Conservation (phyloP, 2,888 invertebrate species). For the Ashinkailepas kermadecensis region DNA sequence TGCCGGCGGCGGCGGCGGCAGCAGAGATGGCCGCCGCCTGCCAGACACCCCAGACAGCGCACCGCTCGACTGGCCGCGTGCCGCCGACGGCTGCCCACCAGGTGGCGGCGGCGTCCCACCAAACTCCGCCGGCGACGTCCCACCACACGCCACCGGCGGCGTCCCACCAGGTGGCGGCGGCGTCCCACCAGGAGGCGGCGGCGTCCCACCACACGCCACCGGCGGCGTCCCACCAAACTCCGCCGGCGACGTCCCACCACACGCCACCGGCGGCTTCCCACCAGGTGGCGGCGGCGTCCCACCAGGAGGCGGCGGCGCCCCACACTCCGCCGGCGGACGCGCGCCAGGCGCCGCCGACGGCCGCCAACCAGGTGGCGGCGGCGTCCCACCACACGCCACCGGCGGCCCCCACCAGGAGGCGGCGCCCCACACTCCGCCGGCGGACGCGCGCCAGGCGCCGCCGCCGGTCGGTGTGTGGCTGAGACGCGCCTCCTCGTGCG, state of each 20-base stretch:
- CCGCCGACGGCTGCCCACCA: too few relatives aligned
- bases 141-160: background rate
- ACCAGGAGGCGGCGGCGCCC: background rate
- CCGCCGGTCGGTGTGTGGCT: conserved; percentile 16
- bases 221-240: background rate
- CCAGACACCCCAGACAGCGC: too few relatives aligned
- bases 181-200: background rate
- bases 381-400: too few relatives aligned
- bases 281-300: too few relatives aligned
- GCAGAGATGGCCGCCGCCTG: background rate
- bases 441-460: background rate
- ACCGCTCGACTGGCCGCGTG: too few relatives aligned
- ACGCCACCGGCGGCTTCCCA: too few relatives aligned
- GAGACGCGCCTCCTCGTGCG: background rate
- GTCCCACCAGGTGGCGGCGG: background rate
- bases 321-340: background rate
- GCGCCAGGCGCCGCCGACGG: background rate
- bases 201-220: background rate
- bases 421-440: background rate
- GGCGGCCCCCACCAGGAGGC: background rate
- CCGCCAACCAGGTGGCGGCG: background rate
- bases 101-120: too few relatives aligned
- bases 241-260: background rate
- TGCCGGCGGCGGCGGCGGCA: background rate
- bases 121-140: background rate